Percentiles rank a stretch among this genome's conserved stretches.
Conservation (phyloP, 2,888 invertebrate species). For the Epistrophella euchroma region DNA sequence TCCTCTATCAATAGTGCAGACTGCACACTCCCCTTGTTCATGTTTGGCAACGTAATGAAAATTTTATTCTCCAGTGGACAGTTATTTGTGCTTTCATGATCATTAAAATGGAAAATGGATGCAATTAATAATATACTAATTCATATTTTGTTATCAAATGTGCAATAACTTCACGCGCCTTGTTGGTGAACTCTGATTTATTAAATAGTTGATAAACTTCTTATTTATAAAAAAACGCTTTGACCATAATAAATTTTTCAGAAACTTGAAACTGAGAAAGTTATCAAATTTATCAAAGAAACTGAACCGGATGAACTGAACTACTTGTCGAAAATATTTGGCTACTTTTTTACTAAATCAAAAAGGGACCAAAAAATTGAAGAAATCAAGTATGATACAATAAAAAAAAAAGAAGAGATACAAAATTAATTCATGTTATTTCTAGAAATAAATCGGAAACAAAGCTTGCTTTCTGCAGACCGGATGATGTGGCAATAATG, state of each 20-base stretch:
- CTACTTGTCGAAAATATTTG: background rate
- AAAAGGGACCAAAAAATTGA: constrained; percentile 21
- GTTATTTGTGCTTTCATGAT: too few relatives aligned
- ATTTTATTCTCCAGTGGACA: too few relatives aligned
- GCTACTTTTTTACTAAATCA: background rate
- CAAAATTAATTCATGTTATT: constrained; percentile 19
- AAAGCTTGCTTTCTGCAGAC: constrained; percentile 79
- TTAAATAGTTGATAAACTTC: too few relatives aligned
- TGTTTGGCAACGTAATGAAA: too few relatives aligned
- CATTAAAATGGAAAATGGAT: too few relatives aligned
- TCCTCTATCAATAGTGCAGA: too few relatives aligned
- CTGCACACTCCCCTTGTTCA: too few relatives aligned
- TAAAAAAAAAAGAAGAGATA: background rate
- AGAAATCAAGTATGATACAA: constrained; percentile 43
- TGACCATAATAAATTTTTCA: constrained; percentile 52
- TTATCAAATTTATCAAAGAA: constrained; percentile 32
- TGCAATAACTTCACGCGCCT: too few relatives aligned
- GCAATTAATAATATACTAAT: too few relatives aligned
- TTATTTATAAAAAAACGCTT: background rate
- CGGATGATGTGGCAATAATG: constrained; percentile 81
- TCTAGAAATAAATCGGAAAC: constrained; percentile 79
- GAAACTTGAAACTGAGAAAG: constrained; percentile 44
- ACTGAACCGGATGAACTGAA: constrained; percentile 6
- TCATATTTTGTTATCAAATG: too few relatives aligned
- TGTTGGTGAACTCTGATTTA: too few relatives aligned